Conservation (phyloP, 2,113 vertebrate genomes). For the Notechis scutatus region DNA sequence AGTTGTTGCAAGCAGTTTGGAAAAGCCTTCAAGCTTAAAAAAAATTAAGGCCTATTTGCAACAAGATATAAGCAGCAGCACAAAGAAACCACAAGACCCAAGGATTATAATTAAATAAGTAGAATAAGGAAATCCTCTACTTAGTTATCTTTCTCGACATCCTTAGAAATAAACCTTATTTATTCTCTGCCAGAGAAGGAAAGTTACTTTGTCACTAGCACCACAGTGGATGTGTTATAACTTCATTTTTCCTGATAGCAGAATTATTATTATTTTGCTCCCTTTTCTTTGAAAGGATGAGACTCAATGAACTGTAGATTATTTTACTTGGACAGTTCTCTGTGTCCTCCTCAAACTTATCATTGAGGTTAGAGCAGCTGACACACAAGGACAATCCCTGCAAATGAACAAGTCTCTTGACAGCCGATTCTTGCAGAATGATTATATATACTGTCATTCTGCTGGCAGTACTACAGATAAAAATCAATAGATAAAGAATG, state of each 20-base stretch:
- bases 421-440: not conserved
- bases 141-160: not conserved
- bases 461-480: not conserved
- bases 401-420: slow-evolving; percentile 1
- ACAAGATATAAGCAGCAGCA: not conserved
- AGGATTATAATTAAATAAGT: not conserved
- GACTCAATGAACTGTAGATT: slow-evolving; percentile 2
- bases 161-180: not conserved
- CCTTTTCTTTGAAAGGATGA: not conserved
- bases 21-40: not conserved
- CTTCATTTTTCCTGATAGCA: not conserved
- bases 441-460: slow-evolving; percentile 20
- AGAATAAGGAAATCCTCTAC: not conserved
- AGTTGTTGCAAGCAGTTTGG: not conserved
- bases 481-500: not conserved
- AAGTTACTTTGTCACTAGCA: not conserved
- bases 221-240: not conserved
- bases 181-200: not conserved
- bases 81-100: not conserved
- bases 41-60: not conserved
- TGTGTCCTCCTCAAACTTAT: not conserved
- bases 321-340: not conserved
- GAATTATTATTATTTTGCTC: not conserved
- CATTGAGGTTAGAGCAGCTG: slow-evolving; percentile 3
- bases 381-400: not conserved